Evolutionary conservation across 2,113 vertebrate species (phyloP), one percentile per base, ranked within the genome.

Genomic region (Nansenia antarctica): DNA sequence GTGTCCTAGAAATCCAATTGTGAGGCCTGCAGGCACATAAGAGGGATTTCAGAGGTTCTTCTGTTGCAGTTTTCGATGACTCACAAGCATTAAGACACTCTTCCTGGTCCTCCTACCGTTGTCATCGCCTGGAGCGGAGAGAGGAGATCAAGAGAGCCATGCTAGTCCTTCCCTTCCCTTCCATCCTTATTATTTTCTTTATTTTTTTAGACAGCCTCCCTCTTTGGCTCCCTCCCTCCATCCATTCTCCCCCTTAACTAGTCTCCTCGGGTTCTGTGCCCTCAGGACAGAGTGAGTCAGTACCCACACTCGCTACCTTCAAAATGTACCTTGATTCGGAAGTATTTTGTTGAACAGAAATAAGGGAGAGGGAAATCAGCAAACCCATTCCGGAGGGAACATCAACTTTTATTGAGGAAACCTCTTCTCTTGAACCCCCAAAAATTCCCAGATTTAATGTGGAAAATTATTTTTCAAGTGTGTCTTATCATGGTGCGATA

Each of bases 151-250:
- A 80, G 63, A 65, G 67, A 68, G 71, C 62, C 75, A n/a, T n/a
- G n/a, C n/a, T n/a, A 74, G 53, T 61, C 47, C 58, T n/a, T n/a
- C n/a, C n/a, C n/a, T n/a, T n/a, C n/a, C n/a, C 59, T 34, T 30
- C 67, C 7, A 18, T 29, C 42, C 7, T 29, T 63, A 59, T 77
- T 72, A 69, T 85, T 82, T n/a, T 79, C 12, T 65, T 82, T 84
- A 74, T 84, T 85, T 85, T 85, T 85, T 78, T 61, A 70, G 68
- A 76, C 70, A 65, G 66, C 55, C 62, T 65, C 34, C 42, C 52
- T n/a, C n/a, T n/a, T n/a, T n/a, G n/a, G n/a, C n/a, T n/a, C n/a
- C n/a, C n/a, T n/a, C n/a, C n/a, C n/a, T n/a, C n/a, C n/a, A n/a
- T n/a, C n/a, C n/a, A n/a, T n/a, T n/a, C n/a, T 18, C 45, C 45